These are phyloP conservation scores for Epirrhoe tristata DNA, from an alignment of 2,888 invertebrate genomes.

Conservation along the genomic window DNA sequence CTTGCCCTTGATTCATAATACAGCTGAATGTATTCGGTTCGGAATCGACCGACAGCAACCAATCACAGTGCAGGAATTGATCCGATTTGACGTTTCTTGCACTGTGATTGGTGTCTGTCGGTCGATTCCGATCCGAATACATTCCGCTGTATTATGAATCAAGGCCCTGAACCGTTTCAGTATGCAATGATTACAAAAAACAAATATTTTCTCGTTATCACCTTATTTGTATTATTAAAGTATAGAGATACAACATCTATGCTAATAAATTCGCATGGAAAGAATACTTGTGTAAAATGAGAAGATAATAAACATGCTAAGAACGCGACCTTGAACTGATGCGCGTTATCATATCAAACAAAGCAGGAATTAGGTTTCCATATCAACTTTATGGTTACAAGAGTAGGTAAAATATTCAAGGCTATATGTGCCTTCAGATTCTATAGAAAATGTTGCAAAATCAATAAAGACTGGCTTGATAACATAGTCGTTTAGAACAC, in stretches of 20 bases:
- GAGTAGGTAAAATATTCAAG: constrained; percentile 39
- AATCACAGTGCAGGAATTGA: too few relatives aligned
- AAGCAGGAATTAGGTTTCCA: constrained; percentile 43
- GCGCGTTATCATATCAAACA: constrained; percentile 55
- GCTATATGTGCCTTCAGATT: constrained; percentile 46
- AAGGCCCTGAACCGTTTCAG: too few relatives aligned
- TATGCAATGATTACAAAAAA: too few relatives aligned
- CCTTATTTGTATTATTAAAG: too few relatives aligned
- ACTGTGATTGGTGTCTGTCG: too few relatives aligned
- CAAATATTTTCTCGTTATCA: too few relatives aligned
- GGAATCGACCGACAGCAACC: too few relatives aligned
- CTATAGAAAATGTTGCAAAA: constrained; percentile 8
- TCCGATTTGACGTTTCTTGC: too few relatives aligned
- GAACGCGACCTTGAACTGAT: constrained; percentile 54
- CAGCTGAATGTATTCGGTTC: too few relatives aligned
- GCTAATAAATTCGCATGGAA: constrained; percentile 26
- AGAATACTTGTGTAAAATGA: constrained; percentile 26
- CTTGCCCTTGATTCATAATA: too few relatives aligned
- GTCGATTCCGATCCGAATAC: too few relatives aligned
- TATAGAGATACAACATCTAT: constrained; percentile 43
- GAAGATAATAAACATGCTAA: constrained; percentile 35
- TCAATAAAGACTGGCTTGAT: neutral
- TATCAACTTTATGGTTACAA: constrained; percentile 48
- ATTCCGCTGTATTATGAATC: too few relatives aligned
- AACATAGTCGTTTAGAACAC: neutral